phyloP scores from a whole-genome alignment of 1,140 invertebrate genomes.

The Caenorhabditis inopinata region DNA sequence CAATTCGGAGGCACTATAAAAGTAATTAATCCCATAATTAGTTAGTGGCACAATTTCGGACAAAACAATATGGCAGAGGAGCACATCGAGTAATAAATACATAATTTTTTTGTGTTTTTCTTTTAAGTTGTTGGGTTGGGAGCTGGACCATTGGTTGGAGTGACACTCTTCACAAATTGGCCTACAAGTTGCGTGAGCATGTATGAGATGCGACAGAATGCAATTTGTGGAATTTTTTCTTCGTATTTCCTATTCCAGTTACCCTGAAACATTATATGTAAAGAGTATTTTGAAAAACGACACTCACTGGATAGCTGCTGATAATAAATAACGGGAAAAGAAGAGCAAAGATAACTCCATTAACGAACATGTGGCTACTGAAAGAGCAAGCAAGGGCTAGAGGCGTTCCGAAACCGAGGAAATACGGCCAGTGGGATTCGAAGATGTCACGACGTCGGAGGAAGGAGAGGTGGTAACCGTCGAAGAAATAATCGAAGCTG shows the following conservation, averaged over 20 bases:
- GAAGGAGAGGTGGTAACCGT: slow-evolving; percentile 50
- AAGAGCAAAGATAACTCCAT: slow-evolving; percentile 59
- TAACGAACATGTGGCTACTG: slow-evolving; percentile 50
- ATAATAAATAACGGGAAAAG: slow-evolving; percentile 61
- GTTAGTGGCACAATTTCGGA: neutral
- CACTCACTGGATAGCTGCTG: slow-evolving; percentile 49
- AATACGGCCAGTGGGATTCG: slow-evolving; percentile 56
- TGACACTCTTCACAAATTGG: neutral
- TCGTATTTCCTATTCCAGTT: slow-evolving; percentile 20
- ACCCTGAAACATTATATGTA: neutral
- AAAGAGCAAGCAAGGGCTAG: slow-evolving; percentile 50
- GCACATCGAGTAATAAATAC: too few relatives aligned
- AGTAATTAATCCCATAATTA: neutral
- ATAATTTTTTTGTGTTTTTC: too few relatives aligned
- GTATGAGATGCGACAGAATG: neutral
- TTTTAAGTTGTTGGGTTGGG: too few relatives aligned
- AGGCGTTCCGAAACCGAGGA: slow-evolving; percentile 58
- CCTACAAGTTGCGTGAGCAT: neutral
- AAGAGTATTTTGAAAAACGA: neutral
- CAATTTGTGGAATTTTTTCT: neutral
- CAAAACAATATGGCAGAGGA: too few relatives aligned
- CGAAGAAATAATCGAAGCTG: slow-evolving; percentile 62
- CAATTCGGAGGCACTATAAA: neutral
- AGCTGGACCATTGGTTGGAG: neutral
- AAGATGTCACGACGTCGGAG: slow-evolving; percentile 37